A percentile compares a stretch with the other conserved stretches of the same genome.
Evolutionary conservation across 2,888 invertebrate species (phyloP).

Genomic region (Patella pellucida): DNA sequence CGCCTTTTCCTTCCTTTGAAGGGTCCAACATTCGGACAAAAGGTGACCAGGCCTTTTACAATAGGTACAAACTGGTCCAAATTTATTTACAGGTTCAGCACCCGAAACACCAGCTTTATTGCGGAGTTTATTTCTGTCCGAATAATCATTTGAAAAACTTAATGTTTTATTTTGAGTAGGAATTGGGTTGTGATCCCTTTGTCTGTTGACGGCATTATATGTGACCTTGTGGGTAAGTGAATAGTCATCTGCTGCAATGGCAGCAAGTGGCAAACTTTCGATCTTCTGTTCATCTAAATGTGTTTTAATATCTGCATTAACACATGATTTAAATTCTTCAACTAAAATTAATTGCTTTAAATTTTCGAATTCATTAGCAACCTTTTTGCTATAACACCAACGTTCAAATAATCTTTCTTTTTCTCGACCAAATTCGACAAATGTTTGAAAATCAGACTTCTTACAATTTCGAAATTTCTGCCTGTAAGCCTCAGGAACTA

Average conservation of each 20-base stretch:
- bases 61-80: constrained; percentile 12
- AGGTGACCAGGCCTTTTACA: too few species aligned
- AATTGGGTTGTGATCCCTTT: too few species aligned
- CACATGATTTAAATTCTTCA: constrained; percentile 25
- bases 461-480: constrained; percentile 32
- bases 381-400: constrained; percentile 12
- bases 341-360: constrained; percentile 21
- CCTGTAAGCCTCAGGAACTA: constrained; percentile 38
- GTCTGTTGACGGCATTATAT: too few species aligned
- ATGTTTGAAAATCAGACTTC: constrained; percentile 29
- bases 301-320: too few species aligned
- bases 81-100: too few species aligned
- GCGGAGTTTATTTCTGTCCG: too few species aligned
- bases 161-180: too few species aligned
- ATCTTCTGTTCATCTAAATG: constrained; percentile 25
- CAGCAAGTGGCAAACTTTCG: constrained; percentile 15
- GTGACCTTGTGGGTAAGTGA: background rate
- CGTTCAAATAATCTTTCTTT: constrained; percentile 26
- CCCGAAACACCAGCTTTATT: too few species aligned
- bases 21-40: constrained; percentile 30
- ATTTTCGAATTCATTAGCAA: constrained; percentile 12
- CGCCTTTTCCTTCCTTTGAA: constrained; percentile 19
- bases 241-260: constrained; percentile 26
- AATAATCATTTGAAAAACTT: too few species aligned
- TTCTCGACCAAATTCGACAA: constrained; percentile 34